These are phyloP conservation scores for Strigamia crassipes DNA, from an alignment of 2,888 invertebrate species.

Conservation along the genomic window DNA sequence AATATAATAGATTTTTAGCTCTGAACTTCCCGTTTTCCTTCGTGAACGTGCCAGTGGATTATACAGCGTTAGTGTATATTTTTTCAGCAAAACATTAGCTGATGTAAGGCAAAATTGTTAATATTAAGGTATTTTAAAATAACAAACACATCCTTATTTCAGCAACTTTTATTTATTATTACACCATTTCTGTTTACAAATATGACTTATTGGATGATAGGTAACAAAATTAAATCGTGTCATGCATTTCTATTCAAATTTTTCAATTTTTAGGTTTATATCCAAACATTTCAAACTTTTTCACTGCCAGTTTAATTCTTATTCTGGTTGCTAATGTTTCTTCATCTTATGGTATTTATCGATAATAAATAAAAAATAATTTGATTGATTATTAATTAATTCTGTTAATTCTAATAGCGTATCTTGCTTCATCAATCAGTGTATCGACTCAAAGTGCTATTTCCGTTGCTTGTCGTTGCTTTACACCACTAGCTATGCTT, in stretches of 20 bases:
- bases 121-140: too few species aligned
- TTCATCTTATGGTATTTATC: slow-evolving; percentile 75
- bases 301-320: slow-evolving; percentile 62
- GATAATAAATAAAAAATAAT: too few species aligned
- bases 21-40: slow-evolving; percentile 85
- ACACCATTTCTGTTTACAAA: background rate
- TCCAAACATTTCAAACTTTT: background rate
- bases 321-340: slow-evolving; percentile 84
- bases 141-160: background rate
- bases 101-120: slow-evolving; percentile 63
- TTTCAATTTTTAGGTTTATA: background rate
- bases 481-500: slow-evolving; percentile 91
- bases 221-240: background rate
- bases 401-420: slow-evolving; percentile 66
- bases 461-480: slow-evolving; percentile 85
- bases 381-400: too few species aligned
- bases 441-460: slow-evolving; percentile 83
- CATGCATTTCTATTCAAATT: background rate
- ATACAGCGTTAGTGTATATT: slow-evolving; percentile 89
- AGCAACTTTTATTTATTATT: slow-evolving; percentile 8
- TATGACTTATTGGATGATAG: background rate
- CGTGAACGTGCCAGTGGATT: slow-evolving; percentile 87
- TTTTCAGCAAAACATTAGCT: slow-evolving; percentile 84
- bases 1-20: slow-evolving; percentile 76
- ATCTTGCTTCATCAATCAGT: slow-evolving; percentile 85